A percentile compares a stretch with the other conserved stretches of the same genome.
phyloP scores from a whole-genome alignment of 2,888 invertebrate species.

The Pristionchus entomophagus region DNA sequence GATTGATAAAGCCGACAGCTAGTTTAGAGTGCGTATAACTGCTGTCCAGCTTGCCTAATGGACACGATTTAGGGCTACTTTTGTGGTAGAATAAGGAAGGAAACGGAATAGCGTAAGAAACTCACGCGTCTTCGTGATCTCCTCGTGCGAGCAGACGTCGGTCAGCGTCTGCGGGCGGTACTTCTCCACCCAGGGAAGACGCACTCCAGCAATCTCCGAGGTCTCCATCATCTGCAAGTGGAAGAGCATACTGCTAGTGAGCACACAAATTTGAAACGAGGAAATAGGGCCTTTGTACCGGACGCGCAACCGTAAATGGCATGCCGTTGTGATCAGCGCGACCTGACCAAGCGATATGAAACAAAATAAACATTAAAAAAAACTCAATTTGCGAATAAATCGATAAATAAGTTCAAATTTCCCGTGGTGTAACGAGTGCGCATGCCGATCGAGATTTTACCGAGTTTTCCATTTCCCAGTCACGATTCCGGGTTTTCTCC shows the following conservation, averaged over 20 bases:
- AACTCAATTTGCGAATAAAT: background rate
- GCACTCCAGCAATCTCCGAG: background rate
- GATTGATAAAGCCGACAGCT: too few species aligned
- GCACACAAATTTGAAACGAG: background rate
- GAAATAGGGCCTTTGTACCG: background rate
- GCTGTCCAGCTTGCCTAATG: too few species aligned
- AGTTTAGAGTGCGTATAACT: too few species aligned
- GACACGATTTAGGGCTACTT: too few species aligned
- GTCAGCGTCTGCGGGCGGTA: constrained; percentile 92
- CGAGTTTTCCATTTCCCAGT: background rate
- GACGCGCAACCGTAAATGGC: background rate
- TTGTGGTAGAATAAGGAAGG: too few species aligned
- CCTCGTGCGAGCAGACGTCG: constrained; percentile 96
- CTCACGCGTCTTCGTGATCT: constrained; percentile 95
- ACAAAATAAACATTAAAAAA: background rate
- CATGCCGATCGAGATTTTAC: background rate
- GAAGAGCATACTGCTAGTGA: background rate
- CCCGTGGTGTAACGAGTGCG: background rate
- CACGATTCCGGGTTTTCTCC: background rate
- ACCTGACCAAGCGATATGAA: background rate
- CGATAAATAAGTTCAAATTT: background rate
- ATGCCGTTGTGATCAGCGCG: background rate
- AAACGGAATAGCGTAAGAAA: too few species aligned
- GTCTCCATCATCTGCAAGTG: constrained; percentile 13
- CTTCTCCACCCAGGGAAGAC: constrained; percentile 89